Percentiles rank a stretch among this genome's conserved stretches.
Evolutionary conservation across 2,888 invertebrate species (phyloP).

Genomic region (Meta bourneti): DNA sequence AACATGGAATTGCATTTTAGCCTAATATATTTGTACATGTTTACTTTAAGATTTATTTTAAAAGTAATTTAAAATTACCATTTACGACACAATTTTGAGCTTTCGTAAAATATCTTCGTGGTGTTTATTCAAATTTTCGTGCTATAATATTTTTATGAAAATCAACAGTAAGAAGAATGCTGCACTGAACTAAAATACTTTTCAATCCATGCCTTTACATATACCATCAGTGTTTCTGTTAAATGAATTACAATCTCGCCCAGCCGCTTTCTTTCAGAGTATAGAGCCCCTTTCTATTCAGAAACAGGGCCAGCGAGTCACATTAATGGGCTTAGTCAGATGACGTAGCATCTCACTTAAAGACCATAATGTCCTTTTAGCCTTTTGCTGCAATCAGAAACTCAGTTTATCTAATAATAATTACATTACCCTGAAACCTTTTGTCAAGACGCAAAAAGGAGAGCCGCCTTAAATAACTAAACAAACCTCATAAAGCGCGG

Average conservation of each 20-base stretch:
- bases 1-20: not conserved
- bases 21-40: too few relatives aligned
- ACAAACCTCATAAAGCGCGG: conserved; percentile 39
- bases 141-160: too few relatives aligned
- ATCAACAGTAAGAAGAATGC: too few relatives aligned
- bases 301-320: conserved; percentile 1
- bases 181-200: too few relatives aligned
- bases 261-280: conserved; percentile 6
- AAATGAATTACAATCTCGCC: not conserved
- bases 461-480: conserved; percentile 37
- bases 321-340: conserved; percentile 51
- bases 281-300: conserved; percentile 30
- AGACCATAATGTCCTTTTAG: conserved; percentile 56
- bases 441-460: conserved; percentile 45
- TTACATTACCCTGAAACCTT: conserved; percentile 45
- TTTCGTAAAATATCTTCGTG: too few relatives aligned
- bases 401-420: conserved; percentile 64
- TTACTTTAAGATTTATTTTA: too few relatives aligned
- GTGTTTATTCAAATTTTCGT: too few relatives aligned
- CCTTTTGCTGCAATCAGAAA: conserved; percentile 52
- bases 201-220: too few relatives aligned
- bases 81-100: too few relatives aligned
- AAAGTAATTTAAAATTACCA: too few relatives aligned
- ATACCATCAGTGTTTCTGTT: not conserved
- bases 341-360: conserved; percentile 63